Evolutionary conservation across 2,113 vertebrate genomes (phyloP).

Genomic region (Polypterus bichir): DNA sequence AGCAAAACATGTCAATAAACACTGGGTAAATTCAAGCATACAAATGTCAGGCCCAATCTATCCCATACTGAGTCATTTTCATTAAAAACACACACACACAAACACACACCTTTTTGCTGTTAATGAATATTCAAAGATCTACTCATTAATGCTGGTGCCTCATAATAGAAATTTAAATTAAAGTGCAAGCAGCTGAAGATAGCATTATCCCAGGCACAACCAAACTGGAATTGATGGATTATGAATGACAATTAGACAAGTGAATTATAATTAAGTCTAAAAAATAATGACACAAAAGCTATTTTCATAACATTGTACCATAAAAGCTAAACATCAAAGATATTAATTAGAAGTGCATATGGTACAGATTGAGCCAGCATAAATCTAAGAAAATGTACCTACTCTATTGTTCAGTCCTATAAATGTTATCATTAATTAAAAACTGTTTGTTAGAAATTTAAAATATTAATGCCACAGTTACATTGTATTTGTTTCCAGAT

Average conservation of each 20-base stretch:
- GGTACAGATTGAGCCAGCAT: too few species aligned
- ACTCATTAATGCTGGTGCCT: slow-evolving; percentile 64
- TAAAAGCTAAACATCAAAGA: neutral
- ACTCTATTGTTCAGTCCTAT: too few species aligned
- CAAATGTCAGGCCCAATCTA: slow-evolving; percentile 51
- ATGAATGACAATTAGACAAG: slow-evolving; percentile 64
- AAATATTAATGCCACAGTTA: too few species aligned
- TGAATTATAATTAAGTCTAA: slow-evolving; percentile 58
- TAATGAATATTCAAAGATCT: slow-evolving; percentile 72
- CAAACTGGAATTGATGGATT: slow-evolving; percentile 54
- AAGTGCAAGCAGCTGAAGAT: slow-evolving; percentile 64
- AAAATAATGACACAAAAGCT: slow-evolving; percentile 51
- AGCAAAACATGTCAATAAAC: slow-evolving; percentile 60
- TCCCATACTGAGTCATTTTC: slow-evolving; percentile 47
- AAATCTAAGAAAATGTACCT: too few species aligned
- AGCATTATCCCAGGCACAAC: slow-evolving; percentile 45
- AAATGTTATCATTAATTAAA: too few species aligned
- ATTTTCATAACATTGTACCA: slow-evolving; percentile 38
- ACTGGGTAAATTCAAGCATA: slow-evolving; percentile 46
- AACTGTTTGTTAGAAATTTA: too few species aligned
- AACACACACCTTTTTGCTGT: slow-evolving; percentile 41
- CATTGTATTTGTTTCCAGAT: too few species aligned
- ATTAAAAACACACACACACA: slow-evolving; percentile 55
- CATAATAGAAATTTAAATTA: slow-evolving; percentile 69
- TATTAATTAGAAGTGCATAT: too few species aligned